A percentile compares a stretch with the other conserved stretches of the same genome.
phyloP scores from a whole-genome alignment of 1,140 invertebrate species.

The Cotesia glomerata region DNA sequence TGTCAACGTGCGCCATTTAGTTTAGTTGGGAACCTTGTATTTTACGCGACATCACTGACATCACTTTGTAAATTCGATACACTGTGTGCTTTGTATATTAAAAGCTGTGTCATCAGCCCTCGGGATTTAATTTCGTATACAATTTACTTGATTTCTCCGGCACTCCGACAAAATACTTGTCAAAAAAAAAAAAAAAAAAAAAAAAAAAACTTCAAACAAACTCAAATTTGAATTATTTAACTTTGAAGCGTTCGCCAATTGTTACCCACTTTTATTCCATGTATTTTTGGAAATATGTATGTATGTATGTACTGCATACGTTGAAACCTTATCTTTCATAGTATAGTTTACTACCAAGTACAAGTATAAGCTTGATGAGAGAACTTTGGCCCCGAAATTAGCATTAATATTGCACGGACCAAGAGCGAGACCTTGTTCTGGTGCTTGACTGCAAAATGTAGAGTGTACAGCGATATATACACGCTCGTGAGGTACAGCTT shows the following conservation, averaged over 20 bases:
- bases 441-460: neutral
- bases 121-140: too few species aligned
- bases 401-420: constrained; percentile 36
- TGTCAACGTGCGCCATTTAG: too few species aligned
- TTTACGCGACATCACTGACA: too few species aligned
- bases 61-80: too few species aligned
- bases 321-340: neutral
- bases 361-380: constrained; percentile 11
- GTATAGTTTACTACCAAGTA: constrained; percentile 5
- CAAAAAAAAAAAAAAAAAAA: too few species aligned
- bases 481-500: neutral
- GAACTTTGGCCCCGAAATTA: constrained; percentile 30
- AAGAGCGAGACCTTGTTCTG: neutral
- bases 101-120: too few species aligned
- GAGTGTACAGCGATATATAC: neutral
- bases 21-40: too few species aligned
- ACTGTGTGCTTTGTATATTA: too few species aligned
- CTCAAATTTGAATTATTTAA: too few species aligned
- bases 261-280: neutral
- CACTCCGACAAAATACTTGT: too few species aligned
- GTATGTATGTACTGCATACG: neutral
- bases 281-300: neutral
- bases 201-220: too few species aligned
- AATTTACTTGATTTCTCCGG: too few species aligned
- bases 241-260: neutral